phyloP scores from a whole-genome alignment of 2,797 vertebrate genomes.

The Taeniopygia guttata region DNA sequence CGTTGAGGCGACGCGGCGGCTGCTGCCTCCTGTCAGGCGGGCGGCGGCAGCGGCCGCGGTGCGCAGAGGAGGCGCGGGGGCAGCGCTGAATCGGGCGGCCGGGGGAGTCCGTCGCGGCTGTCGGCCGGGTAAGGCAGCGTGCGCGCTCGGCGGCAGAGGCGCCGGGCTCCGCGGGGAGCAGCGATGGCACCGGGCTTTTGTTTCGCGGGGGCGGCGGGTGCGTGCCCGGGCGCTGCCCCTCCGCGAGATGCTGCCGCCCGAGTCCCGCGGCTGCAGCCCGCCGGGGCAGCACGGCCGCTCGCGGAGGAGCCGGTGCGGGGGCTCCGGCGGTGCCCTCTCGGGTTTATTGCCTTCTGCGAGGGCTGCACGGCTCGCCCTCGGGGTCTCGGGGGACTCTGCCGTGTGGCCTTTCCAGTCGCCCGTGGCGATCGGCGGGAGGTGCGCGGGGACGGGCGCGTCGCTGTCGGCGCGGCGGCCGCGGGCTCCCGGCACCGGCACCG shows the following conservation, averaged over 20 bases:
- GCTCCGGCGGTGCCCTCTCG: neutral
- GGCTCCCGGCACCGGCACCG: neutral
- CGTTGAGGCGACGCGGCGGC: neutral
- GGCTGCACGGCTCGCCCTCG: neutral
- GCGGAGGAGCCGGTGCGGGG: neutral
- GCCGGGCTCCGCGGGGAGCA: neutral
- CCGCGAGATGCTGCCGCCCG: neutral
- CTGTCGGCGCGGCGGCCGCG: neutral
- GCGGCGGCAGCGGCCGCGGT: neutral
- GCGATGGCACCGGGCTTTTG: neutral
- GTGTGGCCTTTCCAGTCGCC: neutral
- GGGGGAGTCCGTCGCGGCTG: neutral
- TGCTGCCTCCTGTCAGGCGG: neutral
- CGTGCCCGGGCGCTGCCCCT: neutral
- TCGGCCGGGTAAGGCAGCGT: constrained; percentile 59
- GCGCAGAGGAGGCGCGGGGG: neutral
- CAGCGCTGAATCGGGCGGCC: neutral
- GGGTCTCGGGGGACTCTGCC: neutral
- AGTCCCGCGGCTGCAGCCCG: neutral
- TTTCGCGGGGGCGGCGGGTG: neutral
- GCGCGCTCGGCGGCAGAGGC: neutral
- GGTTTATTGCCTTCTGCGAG: neutral
- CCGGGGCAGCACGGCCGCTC: neutral
- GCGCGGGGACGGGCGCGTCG: neutral
- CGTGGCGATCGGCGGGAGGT: neutral